These are phyloP conservation scores for Uloborus plumipes DNA, from an alignment of 2,888 invertebrate species.

Conservation along the genomic window DNA sequence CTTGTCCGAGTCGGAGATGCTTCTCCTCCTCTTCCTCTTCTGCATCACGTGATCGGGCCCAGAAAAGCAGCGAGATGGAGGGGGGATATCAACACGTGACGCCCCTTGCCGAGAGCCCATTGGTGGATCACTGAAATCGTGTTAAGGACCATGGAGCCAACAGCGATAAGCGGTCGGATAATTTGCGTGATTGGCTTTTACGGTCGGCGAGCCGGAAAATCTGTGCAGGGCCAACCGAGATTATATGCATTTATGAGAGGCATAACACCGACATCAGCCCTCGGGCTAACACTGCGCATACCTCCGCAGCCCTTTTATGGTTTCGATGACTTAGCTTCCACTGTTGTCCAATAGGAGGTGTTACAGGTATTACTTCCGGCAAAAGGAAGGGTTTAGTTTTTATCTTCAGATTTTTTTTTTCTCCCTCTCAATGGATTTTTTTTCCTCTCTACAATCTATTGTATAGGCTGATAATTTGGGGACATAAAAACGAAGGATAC, in stretches of 20 bases:
- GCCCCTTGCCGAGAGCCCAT: conserved; percentile 23
- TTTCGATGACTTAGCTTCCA: conserved; percentile 8
- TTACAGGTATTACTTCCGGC: conserved; percentile 10
- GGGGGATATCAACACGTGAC: conserved; percentile 21
- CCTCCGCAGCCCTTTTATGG: conserved; percentile 28
- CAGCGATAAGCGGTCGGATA: conserved; percentile 49
- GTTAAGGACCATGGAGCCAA: conserved; percentile 26
- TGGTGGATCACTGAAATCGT: conserved; percentile 26
- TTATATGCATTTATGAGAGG: conserved; percentile 53
- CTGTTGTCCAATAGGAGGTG: background rate
- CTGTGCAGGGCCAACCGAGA: conserved; percentile 15
- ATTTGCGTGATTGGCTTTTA: conserved; percentile 60
- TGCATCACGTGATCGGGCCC: conserved; percentile 5
- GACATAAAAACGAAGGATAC: too few species aligned
- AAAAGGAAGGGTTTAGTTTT: too few species aligned
- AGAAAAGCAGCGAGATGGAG: conserved; percentile 17
- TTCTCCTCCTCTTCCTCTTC: too few species aligned
- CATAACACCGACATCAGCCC: conserved; percentile 11
- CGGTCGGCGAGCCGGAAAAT: conserved; percentile 50
- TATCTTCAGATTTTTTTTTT: too few species aligned
- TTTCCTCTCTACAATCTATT: too few species aligned
- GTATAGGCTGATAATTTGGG: too few species aligned
- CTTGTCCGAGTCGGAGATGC: too few species aligned
- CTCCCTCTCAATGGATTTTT: too few species aligned
- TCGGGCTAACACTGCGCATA: conserved; percentile 2